Percentiles rank a stretch among this genome's conserved stretches.
Evolutionary conservation across 2,113 vertebrate genomes (phyloP).

Genomic region (Melanostigma gelatinosum): DNA sequence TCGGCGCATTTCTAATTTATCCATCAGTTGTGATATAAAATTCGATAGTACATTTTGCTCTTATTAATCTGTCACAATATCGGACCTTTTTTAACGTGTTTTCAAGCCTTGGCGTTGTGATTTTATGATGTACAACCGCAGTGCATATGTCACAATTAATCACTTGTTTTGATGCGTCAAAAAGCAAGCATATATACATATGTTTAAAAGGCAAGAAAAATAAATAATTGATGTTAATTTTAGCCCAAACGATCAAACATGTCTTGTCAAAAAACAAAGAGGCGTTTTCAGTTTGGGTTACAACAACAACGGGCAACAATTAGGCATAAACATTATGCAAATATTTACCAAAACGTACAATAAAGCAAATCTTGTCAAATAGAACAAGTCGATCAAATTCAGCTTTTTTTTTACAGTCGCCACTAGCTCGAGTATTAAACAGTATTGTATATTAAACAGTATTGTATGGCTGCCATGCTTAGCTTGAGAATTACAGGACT

Average conservation of each 20-base stretch:
- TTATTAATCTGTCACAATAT: constrained; percentile 6
- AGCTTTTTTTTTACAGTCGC: background rate
- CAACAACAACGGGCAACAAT: background rate
- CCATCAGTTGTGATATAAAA: constrained; percentile 6
- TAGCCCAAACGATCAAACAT: background rate
- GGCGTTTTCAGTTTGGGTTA: background rate
- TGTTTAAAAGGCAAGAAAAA: background rate
- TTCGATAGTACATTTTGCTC: constrained; percentile 52
- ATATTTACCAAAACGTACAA: background rate
- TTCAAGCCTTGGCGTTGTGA: background rate
- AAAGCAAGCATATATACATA: background rate
- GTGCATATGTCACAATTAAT: background rate
- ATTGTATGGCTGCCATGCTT: background rate
- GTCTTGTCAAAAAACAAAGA: background rate
- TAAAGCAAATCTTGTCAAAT: background rate
- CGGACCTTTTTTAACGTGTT: background rate
- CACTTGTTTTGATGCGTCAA: background rate
- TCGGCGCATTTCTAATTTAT: constrained; percentile 8
- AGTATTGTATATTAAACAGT: background rate
- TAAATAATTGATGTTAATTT: background rate
- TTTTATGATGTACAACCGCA: constrained; percentile 5
- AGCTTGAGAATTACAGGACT: constrained; percentile 13
- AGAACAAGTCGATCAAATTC: background rate
- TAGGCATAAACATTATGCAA: background rate
- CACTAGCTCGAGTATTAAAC: background rate